Evolutionary conservation across 1,140 invertebrate genomes (phyloP).

Genomic region (Goniozus legneri): DNA sequence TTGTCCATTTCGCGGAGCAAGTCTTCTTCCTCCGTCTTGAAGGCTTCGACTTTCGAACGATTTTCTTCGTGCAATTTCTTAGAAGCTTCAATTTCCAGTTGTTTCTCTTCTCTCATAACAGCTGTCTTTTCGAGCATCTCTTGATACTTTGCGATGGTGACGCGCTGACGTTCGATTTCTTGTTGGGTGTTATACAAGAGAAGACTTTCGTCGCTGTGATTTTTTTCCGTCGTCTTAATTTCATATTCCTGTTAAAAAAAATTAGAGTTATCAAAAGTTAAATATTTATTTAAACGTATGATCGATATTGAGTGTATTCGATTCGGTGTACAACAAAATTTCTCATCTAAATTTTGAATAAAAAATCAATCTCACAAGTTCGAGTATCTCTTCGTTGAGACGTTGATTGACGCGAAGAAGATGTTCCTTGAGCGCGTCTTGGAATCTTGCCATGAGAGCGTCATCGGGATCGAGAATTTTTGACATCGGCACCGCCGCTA

Average conservation of each 20-base stretch:
- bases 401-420: constrained; percentile 55
- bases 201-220: constrained; percentile 48
- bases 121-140: constrained; percentile 45
- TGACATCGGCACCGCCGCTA: too few relatives aligned
- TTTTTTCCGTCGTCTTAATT: constrained; percentile 45
- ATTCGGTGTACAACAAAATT: constrained; percentile 9
- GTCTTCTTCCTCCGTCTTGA: constrained; percentile 42
- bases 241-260: constrained; percentile 33
- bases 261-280: not conserved
- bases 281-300: constrained; percentile 8
- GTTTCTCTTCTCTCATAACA: constrained; percentile 41
- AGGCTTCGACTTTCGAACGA: too few relatives aligned
- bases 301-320: not conserved
- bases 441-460: constrained; percentile 63
- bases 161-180: constrained; percentile 54
- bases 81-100: constrained; percentile 40
- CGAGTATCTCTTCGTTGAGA: constrained; percentile 58
- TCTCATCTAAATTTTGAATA: constrained; percentile 3
- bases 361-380: constrained; percentile 51
- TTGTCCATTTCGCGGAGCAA: constrained; percentile 47
- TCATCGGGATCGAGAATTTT: constrained; percentile 61
- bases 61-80: constrained; percentile 40
- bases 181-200: constrained; percentile 53
- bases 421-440: constrained; percentile 60
- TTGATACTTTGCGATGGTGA: constrained; percentile 52